Conservation (phyloP, 2,888 invertebrate genomes). For the Netelia melanura region DNA sequence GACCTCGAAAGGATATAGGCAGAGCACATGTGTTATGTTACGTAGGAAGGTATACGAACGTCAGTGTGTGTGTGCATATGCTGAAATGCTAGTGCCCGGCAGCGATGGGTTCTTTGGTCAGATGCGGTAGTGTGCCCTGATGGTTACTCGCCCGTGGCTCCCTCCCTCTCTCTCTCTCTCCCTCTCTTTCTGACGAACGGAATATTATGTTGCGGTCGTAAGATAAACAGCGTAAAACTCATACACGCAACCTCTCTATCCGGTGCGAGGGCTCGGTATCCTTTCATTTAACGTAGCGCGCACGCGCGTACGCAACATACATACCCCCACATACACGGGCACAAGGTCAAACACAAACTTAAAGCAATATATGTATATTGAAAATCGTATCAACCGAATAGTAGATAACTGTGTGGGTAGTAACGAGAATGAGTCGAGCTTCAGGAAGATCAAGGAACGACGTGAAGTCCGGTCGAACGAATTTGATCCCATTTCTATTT, state of each 20-base stretch:
- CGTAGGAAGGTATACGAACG: background rate
- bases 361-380: background rate
- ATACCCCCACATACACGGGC: constrained; percentile 9
- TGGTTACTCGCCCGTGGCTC: constrained; percentile 60
- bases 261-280: constrained; percentile 22
- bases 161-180: constrained; percentile 42
- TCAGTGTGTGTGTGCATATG: constrained; percentile 37
- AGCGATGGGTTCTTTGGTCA: constrained; percentile 59
- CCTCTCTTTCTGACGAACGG: constrained; percentile 66
- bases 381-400: constrained; percentile 42
- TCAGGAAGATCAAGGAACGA: constrained; percentile 23
- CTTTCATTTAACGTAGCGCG: constrained; percentile 38
- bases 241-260: constrained; percentile 54
- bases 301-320: constrained; percentile 10
- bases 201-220: constrained; percentile 78
- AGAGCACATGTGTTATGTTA: constrained; percentile 15
- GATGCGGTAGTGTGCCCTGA: constrained; percentile 32
- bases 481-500: constrained; percentile 74
- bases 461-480: constrained; percentile 20
- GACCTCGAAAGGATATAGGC: background rate
- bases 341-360: background rate
- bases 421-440: constrained; percentile 27
- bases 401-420: constrained; percentile 14
- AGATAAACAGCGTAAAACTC: constrained; percentile 77
- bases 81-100: constrained; percentile 62